Conservation (phyloP, 2,113 vertebrate genomes). For the Phodopus roborovskii region DNA sequence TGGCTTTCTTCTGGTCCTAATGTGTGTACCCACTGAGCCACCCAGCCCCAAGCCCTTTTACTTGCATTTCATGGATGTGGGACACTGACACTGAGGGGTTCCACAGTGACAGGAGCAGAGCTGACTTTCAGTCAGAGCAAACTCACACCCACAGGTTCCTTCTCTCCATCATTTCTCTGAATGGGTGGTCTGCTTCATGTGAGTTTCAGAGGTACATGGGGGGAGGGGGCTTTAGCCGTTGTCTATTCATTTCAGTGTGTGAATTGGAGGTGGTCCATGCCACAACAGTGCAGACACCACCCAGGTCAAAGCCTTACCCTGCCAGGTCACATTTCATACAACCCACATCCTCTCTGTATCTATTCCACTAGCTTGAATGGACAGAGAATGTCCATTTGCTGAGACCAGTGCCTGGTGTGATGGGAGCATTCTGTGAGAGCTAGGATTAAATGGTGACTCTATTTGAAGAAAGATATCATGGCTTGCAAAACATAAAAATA, state of each 20-base stretch:
- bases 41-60: neutral
- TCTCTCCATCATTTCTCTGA: neutral
- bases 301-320: neutral
- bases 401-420: neutral
- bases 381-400: neutral
- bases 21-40: neutral
- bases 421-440: neutral
- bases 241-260: accelerated
- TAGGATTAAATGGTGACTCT: neutral
- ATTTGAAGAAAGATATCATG: neutral
- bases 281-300: neutral
- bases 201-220: accelerated
- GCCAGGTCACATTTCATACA: neutral
- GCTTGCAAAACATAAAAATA: neutral
- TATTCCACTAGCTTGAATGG: accelerated
- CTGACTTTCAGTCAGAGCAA: neutral
- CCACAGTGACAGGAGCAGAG: neutral
- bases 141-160: neutral
- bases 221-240: neutral
- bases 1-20: neutral
- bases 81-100: neutral
- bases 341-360: neutral
- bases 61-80: neutral
- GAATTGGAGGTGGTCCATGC: accelerated
- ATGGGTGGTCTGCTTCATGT: accelerated